phyloP scores from a whole-genome alignment of 2,797 vertebrate species.

The Hyperoplus immaculatus region DNA sequence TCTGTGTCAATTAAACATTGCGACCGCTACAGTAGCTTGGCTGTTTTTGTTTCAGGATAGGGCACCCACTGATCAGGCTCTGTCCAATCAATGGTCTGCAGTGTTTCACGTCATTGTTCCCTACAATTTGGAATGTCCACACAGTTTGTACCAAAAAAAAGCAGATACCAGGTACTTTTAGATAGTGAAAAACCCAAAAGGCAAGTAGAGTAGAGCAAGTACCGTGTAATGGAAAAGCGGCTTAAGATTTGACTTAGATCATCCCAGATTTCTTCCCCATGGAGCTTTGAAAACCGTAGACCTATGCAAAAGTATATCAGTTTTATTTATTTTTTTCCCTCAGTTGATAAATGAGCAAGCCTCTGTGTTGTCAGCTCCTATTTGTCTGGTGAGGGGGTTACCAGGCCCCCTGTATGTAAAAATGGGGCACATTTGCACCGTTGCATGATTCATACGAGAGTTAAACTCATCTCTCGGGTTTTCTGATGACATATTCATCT shows the following conservation, averaged over 20 bases:
- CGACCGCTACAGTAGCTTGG: too few relatives aligned
- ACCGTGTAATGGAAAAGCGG: too few relatives aligned
- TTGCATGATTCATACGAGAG: slow-evolving; percentile 45
- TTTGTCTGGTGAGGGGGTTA: slow-evolving; percentile 65
- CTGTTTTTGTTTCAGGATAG: too few relatives aligned
- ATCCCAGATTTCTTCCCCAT: slow-evolving; percentile 69
- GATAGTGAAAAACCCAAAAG: too few relatives aligned
- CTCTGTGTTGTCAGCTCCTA: slow-evolving; percentile 62
- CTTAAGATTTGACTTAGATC: slow-evolving; percentile 59
- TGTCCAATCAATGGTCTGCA: too few relatives aligned
- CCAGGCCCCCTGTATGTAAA: slow-evolving; percentile 36
- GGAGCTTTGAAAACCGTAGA: slow-evolving; percentile 67
- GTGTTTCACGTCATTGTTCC: too few relatives aligned
- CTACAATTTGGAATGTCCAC: too few relatives aligned
- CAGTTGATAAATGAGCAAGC: slow-evolving; percentile 67
- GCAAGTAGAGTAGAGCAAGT: too few relatives aligned
- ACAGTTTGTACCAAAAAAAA: too few relatives aligned
- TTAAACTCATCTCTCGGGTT: slow-evolving; percentile 43
- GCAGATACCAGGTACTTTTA: too few relatives aligned
- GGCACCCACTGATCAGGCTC: too few relatives aligned
- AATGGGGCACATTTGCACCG: slow-evolving; percentile 27
- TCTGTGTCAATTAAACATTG: too few relatives aligned
- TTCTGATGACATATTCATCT: slow-evolving; percentile 42
- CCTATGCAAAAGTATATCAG: slow-evolving; percentile 50
- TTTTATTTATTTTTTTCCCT: slow-evolving; percentile 6